Evolutionary conservation across 30 jellyfish, hydroid and myxozoan genomes (phyloP).

Genomic region (Aurelia sp.): DNA sequence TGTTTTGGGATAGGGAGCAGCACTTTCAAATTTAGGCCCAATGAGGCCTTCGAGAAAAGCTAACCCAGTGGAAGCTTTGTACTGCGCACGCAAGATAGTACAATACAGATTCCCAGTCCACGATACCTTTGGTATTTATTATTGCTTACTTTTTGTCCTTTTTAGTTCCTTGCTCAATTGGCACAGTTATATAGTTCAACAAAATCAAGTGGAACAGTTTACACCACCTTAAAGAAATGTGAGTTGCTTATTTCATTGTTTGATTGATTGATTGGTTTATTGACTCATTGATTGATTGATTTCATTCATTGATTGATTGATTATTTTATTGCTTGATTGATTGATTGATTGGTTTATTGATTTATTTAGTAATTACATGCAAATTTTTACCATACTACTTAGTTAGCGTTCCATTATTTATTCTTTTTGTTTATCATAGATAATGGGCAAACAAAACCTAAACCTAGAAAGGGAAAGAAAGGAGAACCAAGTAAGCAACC

Average conservation of each 20-base stretch:
- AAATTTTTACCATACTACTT: not conserved
- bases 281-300: not conserved
- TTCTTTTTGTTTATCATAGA: constrained; percentile 26
- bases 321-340: not conserved
- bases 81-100: no score
- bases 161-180: constrained; percentile 85
- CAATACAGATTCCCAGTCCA: no score
- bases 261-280: not conserved
- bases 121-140: no score
- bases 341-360: not conserved
- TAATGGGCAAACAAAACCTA: constrained; percentile 96
- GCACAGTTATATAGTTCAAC: constrained; percentile 67
- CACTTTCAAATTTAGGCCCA: no score
- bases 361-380: not conserved
- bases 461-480: constrained; percentile 70
- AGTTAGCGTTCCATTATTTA: not conserved
- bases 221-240: constrained; percentile 88
- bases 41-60: no score
- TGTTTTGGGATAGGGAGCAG: no score
- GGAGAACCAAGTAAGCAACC: constrained; percentile 78
- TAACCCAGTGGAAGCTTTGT: no score
- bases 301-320: not conserved
- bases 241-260: constrained; percentile 19
- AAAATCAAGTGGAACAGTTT: constrained; percentile 81
- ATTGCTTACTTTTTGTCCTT: no score